Conservation (phyloP, 2,797 vertebrate genomes). For the Gymnothorax javanicus region DNA sequence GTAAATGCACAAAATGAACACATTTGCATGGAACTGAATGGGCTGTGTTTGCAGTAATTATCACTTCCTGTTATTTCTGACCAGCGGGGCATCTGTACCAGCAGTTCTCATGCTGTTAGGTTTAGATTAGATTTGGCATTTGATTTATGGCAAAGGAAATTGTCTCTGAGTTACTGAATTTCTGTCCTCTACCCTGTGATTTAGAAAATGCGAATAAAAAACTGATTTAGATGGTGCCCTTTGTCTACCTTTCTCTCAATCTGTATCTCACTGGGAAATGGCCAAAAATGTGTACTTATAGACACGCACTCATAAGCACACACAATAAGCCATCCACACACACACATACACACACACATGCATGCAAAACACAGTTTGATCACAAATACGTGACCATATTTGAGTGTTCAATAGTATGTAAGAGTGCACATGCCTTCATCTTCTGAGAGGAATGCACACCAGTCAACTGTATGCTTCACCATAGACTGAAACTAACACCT, state of each 20-base stretch:
- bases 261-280: not conserved
- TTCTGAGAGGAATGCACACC: not conserved
- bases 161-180: conserved; percentile 3
- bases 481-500: not conserved
- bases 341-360: conserved; percentile 1
- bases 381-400: not conserved
- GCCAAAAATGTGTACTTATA: not conserved
- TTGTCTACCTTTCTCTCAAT: not conserved
- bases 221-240: not conserved
- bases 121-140: conserved; percentile 11
- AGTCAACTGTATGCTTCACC: not conserved
- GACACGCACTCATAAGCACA: not conserved
- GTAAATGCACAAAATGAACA: not conserved
- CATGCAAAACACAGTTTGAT: not conserved
- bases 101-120: conserved; percentile 8
- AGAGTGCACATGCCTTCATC: not conserved
- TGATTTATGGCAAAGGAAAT: not conserved
- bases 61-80: conserved; percentile 17
- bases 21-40: not conserved
- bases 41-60: not conserved
- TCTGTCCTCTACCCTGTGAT: not conserved
- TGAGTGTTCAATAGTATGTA: not conserved
- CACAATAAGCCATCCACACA: not conserved
- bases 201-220: not conserved
- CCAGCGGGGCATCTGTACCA: not conserved